Base-by-base conservation (phyloP, 2,113 vertebrate genomes). In the Lagopus leucura region DNA sequence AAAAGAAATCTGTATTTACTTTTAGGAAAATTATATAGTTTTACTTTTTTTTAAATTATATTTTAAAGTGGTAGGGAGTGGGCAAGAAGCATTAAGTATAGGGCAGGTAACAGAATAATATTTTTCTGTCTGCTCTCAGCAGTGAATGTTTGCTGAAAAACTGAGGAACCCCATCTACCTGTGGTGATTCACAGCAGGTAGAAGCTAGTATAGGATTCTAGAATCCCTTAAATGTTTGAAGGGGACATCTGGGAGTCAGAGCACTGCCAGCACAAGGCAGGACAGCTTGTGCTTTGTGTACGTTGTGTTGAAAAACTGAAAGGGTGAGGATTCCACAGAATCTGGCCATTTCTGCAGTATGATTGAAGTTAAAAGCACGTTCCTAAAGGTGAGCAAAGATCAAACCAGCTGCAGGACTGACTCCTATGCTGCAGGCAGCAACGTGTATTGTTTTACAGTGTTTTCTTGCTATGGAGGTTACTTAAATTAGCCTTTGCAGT, bases 361-460 rank as follows among this genome's bases (percentile, higher is more conserved):
- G 24, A 36, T 50, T 60, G 52, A 79, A 60, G 7, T 17, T 63
- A 76, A 52, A 92, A 72, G 17, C 19, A 5, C 30, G 32, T 76
- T 90, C 15, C 24, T 74, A 81, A 21, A 28, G 42, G 36, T 18
- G 8, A 74, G 34, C 27, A 63, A 54, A 66, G 47, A 83, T 71
- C 25, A 80, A 83, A 27, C 10, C 20, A 66, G 19, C 8, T 45
- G 36, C 12, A 77, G 50, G 25, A 60, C 61, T 47, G 65, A 47
- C 22, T 92, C 77, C 47, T 88, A 52, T 84, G 74, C 25, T n/a
- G 13, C 36, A 30, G 61, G 18, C 22, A 65, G 17, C 8, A 42
- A 11, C 0, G 0, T 20, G 6, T 70, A 2, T 38, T 69, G 15
- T 43, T 79, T 75, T 65, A 40, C 0, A 0, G 24, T n/a, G 24